Evolutionary conservation across 2,888 invertebrate species (phyloP).

Genomic region (Microctonus brassicae): DNA sequence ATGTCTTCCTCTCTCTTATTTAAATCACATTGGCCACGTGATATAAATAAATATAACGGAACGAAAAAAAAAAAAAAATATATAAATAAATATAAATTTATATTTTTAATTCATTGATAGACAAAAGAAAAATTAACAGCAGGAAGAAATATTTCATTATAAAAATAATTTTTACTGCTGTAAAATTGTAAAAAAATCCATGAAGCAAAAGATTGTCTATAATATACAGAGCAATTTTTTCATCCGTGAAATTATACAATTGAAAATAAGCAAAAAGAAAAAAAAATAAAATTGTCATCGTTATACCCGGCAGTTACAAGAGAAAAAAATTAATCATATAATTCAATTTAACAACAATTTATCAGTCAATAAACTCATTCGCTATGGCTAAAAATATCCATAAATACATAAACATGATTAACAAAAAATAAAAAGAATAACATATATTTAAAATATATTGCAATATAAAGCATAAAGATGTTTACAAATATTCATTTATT

Average conservation of each 20-base stretch:
- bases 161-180: neutral
- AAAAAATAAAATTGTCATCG: constrained; percentile 14
- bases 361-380: neutral
- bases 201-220: constrained; percentile 17
- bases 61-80: neutral
- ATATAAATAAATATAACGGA: neutral
- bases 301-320: neutral
- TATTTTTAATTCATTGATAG: too few relatives aligned
- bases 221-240: neutral
- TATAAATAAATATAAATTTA: too few relatives aligned
- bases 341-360: neutral
- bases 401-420: neutral
- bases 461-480: neutral
- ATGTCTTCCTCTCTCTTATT: neutral
- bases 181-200: neutral
- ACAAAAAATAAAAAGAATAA: constrained; percentile 4
- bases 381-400: neutral
- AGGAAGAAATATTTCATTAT: too few relatives aligned
- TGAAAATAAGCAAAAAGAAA: neutral
- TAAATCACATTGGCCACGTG: neutral
- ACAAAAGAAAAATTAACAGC: too few relatives aligned
- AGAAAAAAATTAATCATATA: constrained; percentile 16
- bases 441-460: too few relatives aligned
- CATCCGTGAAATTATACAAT: constrained; percentile 39
- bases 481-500: neutral